These are phyloP conservation scores for Volucella zonaria DNA, from an alignment of 2,888 invertebrate genomes.

Conservation along the genomic window DNA sequence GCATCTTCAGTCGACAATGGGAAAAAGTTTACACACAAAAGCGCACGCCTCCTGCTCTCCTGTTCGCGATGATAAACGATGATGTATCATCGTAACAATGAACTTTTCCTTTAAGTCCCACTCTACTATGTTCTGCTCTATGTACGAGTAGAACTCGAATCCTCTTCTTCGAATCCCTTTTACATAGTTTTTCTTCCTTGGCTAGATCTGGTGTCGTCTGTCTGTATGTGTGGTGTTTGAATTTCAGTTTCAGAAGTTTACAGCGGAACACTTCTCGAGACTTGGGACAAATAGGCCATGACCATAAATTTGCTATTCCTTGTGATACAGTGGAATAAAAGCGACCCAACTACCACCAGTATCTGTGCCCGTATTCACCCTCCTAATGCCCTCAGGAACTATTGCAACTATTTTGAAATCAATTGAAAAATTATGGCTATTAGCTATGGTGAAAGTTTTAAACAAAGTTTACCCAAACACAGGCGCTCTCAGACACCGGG, in stretches of 20 bases:
- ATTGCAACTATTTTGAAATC: conserved; percentile 71
- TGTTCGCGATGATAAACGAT: conserved; percentile 64
- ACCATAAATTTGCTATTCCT: conserved; percentile 62
- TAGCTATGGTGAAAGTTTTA: conserved; percentile 63
- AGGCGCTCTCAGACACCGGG: conserved; percentile 25
- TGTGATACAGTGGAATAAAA: neutral
- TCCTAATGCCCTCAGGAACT: conserved; percentile 5
- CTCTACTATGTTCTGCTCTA: neutral
- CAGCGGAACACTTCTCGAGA: conserved; percentile 8
- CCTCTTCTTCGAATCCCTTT: conserved; percentile 54
- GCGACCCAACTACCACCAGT: neutral
- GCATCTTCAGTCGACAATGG: conserved; percentile 30
- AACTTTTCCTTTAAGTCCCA: conserved; percentile 59
- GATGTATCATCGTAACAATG: conserved; percentile 71
- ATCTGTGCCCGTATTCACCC: neutral
- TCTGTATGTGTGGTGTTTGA: neutral
- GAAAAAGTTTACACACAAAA: conserved; percentile 61
- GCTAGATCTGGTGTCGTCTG: neutral
- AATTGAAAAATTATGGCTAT: conserved; percentile 71
- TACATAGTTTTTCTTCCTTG: conserved; percentile 41
- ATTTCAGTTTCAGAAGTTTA: neutral
- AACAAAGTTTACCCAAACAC: conserved; percentile 55
- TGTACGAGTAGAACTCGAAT: neutral
- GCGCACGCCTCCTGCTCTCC: conserved; percentile 47
- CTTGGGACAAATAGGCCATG: conserved; percentile 60